Evolutionary conservation across 2,888 invertebrate genomes (phyloP), one percentile per base, ranked within the genome.

Genomic region (Aethes cnicana): DNA sequence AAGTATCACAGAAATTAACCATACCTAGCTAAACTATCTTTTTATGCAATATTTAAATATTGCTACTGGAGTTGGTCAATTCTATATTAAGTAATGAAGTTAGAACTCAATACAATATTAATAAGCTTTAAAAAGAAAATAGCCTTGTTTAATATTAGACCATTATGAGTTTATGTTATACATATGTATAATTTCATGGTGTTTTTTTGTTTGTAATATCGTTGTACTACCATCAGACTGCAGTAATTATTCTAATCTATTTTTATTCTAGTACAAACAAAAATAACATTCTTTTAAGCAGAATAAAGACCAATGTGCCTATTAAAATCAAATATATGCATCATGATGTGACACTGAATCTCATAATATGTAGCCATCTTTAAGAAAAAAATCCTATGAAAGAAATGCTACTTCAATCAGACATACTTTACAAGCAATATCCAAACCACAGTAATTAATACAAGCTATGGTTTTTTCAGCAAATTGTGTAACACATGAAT

Each of bases 1-100:
- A 86, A 87, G 84, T 89, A 89, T 89, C 88, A 88, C 88, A 89
- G 88, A 88, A 89, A 86, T 85, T 81, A 88, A 88, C 80, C 80
- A 79, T 80, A 82, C 77, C 84, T 87, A 88, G 83, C 87, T 87
- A 86, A 84, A 83, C 81, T 84, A 84, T 72, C 78, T 77, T 69
- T 73, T 78, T 68, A 77, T n/a, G 74, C 75, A 71, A 75, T 72
- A 76, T 71, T 58, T 61, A 60, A 77, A 75, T 64, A 69, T 73
- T 69, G 77, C 75, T 74, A 74, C 66, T 72, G 73, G 69, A 74
- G 76, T 84, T 83, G 84, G 83, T 84, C 83, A 77, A 39, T 23
- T 69, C 61, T 66, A 66, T 62, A 60, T 58, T 65, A 63, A 63
- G 58, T 59, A 33, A 48, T 28, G 28, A 59, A 28, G n/a, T n/a